phyloP scores from a whole-genome alignment of 2,113 vertebrate species.

The Hydrochoerus hydrochaeris region DNA sequence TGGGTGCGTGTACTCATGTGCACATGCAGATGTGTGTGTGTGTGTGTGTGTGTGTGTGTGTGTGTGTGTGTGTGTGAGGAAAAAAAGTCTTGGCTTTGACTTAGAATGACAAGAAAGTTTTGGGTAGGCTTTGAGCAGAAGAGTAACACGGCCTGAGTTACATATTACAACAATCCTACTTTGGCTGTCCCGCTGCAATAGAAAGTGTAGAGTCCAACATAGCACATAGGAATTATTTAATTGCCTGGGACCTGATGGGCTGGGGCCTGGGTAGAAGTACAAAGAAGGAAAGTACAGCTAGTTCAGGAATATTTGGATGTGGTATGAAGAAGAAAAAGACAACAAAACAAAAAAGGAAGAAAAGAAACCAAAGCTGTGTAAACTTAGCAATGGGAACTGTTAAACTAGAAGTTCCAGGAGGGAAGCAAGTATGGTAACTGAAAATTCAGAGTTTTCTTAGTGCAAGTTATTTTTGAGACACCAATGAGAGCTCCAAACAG shows the following conservation, averaged over 20 bases:
- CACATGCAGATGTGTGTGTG: too few relatives aligned
- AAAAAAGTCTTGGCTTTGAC: not conserved
- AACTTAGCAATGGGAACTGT: not conserved
- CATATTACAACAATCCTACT: not conserved
- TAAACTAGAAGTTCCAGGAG: not conserved
- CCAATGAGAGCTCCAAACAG: not conserved
- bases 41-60: not conserved
- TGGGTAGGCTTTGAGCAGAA: not conserved
- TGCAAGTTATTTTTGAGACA: not conserved
- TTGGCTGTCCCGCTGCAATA: not conserved
- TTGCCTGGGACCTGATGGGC: not conserved
- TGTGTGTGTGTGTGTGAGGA: not conserved
- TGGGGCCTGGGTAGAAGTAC: not conserved
- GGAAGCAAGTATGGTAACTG: not conserved
- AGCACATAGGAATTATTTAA: not conserved
- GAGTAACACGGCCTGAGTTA: not conserved
- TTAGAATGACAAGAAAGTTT: slow-evolving; percentile 1
- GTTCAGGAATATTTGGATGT: not conserved
- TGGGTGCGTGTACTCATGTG: too few relatives aligned
- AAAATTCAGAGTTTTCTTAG: not conserved
- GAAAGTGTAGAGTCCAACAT: not conserved
- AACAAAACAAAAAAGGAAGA: not conserved
- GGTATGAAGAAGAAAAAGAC: not conserved
- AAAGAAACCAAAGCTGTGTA: not conserved
- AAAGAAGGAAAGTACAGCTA: not conserved